phyloP scores from a whole-genome alignment of 2,113 vertebrate species.

The Todiramphus saurophagus region DNA sequence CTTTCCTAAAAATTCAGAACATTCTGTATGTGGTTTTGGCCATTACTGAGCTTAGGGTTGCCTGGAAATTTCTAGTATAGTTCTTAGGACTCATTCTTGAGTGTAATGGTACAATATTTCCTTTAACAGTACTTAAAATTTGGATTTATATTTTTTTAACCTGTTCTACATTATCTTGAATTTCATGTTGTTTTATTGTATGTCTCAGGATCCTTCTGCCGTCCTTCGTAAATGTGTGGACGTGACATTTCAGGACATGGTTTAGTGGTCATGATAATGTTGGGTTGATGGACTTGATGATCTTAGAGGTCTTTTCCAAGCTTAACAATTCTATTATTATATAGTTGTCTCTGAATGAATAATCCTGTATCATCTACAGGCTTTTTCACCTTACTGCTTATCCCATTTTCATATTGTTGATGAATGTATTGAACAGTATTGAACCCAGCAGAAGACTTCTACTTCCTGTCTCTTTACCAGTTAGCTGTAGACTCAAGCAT shows the following conservation, averaged over 20 bases:
- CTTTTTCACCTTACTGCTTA: background rate
- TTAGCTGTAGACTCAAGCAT: background rate
- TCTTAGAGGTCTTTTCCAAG: no score
- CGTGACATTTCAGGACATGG: no score
- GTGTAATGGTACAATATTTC: background rate
- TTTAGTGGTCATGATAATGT: no score
- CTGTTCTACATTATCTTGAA: background rate
- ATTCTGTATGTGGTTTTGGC: background rate
- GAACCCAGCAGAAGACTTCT: background rate
- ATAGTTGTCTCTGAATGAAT: background rate
- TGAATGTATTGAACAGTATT: background rate
- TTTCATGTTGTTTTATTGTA: background rate
- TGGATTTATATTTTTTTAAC: background rate
- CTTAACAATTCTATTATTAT: no score
- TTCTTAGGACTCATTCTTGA: background rate
- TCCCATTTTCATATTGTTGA: background rate
- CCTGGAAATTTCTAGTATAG: background rate
- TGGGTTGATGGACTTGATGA: no score
- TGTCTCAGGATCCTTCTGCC: background rate
- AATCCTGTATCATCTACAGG: background rate
- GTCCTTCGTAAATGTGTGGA: background rate
- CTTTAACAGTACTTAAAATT: background rate
- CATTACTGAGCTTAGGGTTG: background rate
- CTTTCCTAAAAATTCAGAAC: background rate
- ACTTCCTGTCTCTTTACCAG: background rate